phyloP scores from a whole-genome alignment of 2,113 vertebrate species.

The Chiloscyllium plagiosum region DNA sequence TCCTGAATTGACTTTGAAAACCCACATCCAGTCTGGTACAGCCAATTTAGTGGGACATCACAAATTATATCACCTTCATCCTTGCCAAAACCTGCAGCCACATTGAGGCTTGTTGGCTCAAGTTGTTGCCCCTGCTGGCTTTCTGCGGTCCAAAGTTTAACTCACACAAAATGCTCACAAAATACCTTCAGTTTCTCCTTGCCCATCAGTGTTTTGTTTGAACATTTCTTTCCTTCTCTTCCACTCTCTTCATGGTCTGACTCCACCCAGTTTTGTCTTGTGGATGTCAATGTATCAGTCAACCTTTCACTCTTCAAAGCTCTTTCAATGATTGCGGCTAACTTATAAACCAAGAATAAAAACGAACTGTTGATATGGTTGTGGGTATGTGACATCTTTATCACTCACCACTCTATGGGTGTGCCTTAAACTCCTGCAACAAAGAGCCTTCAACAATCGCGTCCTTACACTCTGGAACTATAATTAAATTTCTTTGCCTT shows the following conservation, averaged over 20 bases:
- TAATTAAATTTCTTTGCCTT: background rate
- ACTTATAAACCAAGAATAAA: no score
- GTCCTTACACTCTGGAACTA: background rate
- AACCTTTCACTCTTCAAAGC: no score
- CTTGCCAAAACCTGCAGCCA: background rate
- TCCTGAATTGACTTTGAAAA: background rate
- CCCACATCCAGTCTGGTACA: background rate
- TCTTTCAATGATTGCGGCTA: no score
- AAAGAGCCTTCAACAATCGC: background rate
- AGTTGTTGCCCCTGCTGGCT: background rate
- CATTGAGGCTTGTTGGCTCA: background rate
- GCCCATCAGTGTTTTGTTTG: no score
- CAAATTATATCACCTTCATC: background rate
- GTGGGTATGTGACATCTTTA: no score
- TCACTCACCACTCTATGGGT: no score
- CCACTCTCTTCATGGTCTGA: no score
- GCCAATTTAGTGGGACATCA: background rate
- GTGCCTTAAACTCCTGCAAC: no score
- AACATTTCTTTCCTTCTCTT: no score
- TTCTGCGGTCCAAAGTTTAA: background rate
- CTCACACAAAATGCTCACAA: background rate
- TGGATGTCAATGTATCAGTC: no score
- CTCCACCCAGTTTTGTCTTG: no score
- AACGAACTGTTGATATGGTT: no score
- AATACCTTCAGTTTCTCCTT: background rate